Evolutionary conservation across 2,888 invertebrate species (phyloP), one percentile per base, ranked within the genome.

Genomic region (Opisthograptis luteolata): DNA sequence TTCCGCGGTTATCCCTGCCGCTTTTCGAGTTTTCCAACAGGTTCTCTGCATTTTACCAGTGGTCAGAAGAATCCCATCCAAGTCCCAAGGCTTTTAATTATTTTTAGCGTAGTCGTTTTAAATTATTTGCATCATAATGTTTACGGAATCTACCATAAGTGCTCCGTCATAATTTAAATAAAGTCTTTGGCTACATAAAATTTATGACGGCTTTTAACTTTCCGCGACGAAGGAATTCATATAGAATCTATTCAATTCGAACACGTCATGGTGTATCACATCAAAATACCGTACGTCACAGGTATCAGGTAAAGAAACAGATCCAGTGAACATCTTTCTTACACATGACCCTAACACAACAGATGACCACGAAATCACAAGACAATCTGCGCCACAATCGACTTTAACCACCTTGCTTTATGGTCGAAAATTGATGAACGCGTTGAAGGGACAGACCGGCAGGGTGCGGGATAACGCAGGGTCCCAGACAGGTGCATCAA

Each of bases 401-500:
- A 44, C 48, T 44, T 15, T 44, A 49, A 10, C 4, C 3, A 25
- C 20, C 32, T 35, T 19, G 12, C 3, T 2, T 24, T 43, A 48
- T 9, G 39, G 19, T 24, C 7, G n/a, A 48, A 48, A 37, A 15
- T 8, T 15, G 15, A 30, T 10, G 7, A 24, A 10, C 13, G 25
- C 4, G 15, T 6, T 20, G 25, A 37, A 43, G 49, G 53, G 46
- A 50, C 43, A 39, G 32, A 7, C 24, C 27, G 45, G 28, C n/a
- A 19, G 24, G 50, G 55, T 44, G 36, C 9, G 39, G 51, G 51
- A 68, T 62, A 64, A 64, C 3, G 17, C 37, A 43, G 60, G 42
- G 54, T 62, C 51, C 46, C 41, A 45, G 61, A 62, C 66, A 58
- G 57, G 61, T 67, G 55, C 39, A 43, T 30, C 42, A 48, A 60